These are phyloP conservation scores for Silurus glanis DNA, from an alignment of 2,113 vertebrate species.

Conservation along the genomic window DNA sequence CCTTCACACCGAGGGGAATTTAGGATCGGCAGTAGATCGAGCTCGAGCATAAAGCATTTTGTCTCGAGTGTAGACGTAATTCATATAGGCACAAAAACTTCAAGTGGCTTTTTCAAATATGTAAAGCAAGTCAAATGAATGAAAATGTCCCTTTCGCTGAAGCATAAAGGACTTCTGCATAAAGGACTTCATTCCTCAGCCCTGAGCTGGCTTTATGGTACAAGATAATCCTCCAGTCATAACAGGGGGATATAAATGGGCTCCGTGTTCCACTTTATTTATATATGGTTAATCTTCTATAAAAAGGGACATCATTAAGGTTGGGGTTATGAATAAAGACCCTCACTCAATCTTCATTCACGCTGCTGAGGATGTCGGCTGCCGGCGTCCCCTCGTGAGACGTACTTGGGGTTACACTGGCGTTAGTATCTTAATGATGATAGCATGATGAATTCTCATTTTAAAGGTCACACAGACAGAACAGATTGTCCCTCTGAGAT, in stretches of 20 bases:
- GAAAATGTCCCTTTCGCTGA: constrained; percentile 28
- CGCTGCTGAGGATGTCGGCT: background rate
- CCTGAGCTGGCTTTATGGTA: constrained; percentile 10
- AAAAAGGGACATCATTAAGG: constrained; percentile 19
- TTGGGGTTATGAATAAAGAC: constrained; percentile 5
- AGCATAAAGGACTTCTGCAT: constrained; percentile 7
- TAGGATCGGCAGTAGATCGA: too few species aligned
- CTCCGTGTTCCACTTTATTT: constrained; percentile 20
- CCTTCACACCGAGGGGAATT: background rate
- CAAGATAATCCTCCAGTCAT: constrained; percentile 27
- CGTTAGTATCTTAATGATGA: constrained; percentile 14
- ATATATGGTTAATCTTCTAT: constrained; percentile 35
- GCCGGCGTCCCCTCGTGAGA: background rate
- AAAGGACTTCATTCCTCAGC: constrained; percentile 28
- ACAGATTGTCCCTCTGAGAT: constrained; percentile 50
- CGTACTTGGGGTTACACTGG: background rate
- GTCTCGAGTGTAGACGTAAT: background rate
- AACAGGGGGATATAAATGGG: constrained; percentile 5
- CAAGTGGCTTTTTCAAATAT: background rate
- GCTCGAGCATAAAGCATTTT: background rate
- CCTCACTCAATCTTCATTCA: constrained; percentile 3
- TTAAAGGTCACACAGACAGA: constrained; percentile 58
- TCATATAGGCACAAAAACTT: background rate
- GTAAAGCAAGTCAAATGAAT: constrained; percentile 16
- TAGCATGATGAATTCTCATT: constrained; percentile 43